phyloP scores from a whole-genome alignment of 35 echinoderm and acorn worm species.

The Ophiothrix spiculata region DNA sequence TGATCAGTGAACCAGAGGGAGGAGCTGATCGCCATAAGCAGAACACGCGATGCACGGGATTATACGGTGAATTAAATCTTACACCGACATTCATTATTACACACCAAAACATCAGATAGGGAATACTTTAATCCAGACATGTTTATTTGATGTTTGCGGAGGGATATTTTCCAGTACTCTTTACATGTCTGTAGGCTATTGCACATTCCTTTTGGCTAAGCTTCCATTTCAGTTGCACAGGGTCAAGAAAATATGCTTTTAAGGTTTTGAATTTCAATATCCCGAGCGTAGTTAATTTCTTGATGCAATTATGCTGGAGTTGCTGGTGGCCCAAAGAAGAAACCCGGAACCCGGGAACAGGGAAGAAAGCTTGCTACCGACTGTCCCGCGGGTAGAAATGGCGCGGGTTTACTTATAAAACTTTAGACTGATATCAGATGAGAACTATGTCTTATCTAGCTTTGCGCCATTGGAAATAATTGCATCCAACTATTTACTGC shows the following conservation, averaged over 20 bases:
- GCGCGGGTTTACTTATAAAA: constrained; percentile 9
- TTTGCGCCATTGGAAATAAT: too few relatives aligned
- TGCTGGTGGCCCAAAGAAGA: background rate
- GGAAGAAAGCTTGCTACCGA: constrained; percentile 24
- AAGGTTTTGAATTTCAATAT: constrained; percentile 58
- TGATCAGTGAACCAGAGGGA: too few relatives aligned
- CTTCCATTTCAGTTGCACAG: constrained; percentile 44
- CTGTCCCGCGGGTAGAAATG: background rate
- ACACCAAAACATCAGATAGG: too few relatives aligned
- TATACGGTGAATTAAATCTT: background rate
- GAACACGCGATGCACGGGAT: background rate
- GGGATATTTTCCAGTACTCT: background rate
- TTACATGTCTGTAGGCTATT: background rate
- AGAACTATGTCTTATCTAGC: too few relatives aligned
- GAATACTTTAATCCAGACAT: constrained; percentile 10
- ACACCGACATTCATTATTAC: constrained; percentile 1
- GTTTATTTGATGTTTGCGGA: constrained; percentile 7
- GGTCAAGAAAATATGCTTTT: constrained; percentile 57
- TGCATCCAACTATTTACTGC: too few relatives aligned
- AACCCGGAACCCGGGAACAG: constrained; percentile 18
- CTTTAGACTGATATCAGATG: constrained; percentile 18
- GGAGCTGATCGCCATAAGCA: background rate
- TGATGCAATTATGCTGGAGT: constrained; percentile 48
- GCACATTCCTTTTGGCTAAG: constrained; percentile 2
- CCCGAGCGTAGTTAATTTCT: constrained; percentile 40